Base-by-base conservation (phyloP, 2,797 vertebrate genomes). In the Spatula clypeata region DNA sequence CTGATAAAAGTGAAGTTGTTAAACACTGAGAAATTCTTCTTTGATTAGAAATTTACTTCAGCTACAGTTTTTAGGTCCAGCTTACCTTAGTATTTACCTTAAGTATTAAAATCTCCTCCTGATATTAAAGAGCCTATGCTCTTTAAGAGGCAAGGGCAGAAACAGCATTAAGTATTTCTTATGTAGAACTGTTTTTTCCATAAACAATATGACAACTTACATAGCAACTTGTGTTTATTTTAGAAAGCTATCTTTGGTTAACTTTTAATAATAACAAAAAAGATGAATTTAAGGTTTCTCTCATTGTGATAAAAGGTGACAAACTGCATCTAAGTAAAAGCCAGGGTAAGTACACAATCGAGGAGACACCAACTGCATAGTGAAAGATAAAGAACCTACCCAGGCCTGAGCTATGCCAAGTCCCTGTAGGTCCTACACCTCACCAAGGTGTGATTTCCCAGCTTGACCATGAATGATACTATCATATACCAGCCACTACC, bases 361-460 rank as follows among this genome's bases (percentile, higher is more conserved):
- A 83, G 24, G 19, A n/a, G 62, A 79, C 13, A 80, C 23, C 29
- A 77, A 9, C 11, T 36, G 34, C 38, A 17, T 2, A 26, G 8
- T 20, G 8, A 74, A 81, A 64, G 15, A 19, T 38, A 86, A 19
- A 62, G 29, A 90, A 91, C 6, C 5, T 27, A 91, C 16, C 2
- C 32, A 67, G 13, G 16, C 27, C 84, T 36, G 13, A 87, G 66
- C 6, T 32, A 64, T 6, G 1, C 4, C 4, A 49, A 61, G 24
- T 53, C 53, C 3, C 20, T 45, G 2, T 0, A 72, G 7, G 4
- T 15, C 26, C 40, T 38, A 51, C 17, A 65, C 1, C 2, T 32
- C 62, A 70, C 0, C 6, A 11, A 75, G 47, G 55, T 5, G 6
- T 0, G 0, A 80, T 26, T 86, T 32, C 19, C 15, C 38, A 67